Evolutionary conservation across 2,113 vertebrate genomes (phyloP).

Genomic region (Terrapene triunguis): DNA sequence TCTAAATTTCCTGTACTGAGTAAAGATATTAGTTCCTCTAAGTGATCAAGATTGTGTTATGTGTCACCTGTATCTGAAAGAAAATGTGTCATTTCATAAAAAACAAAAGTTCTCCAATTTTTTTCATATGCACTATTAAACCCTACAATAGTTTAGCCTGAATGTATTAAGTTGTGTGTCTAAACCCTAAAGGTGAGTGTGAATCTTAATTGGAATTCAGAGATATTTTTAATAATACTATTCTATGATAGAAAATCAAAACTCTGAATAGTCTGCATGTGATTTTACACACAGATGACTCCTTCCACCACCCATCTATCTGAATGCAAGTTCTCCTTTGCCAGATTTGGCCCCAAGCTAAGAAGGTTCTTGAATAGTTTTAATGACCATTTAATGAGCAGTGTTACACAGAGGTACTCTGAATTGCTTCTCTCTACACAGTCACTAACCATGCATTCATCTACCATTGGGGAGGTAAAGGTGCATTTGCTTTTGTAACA

Average conservation of each 20-base stretch:
- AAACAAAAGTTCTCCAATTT: constrained; percentile 22
- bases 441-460: background rate
- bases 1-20: background rate
- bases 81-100: background rate
- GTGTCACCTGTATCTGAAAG: background rate
- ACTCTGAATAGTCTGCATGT: background rate
- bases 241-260: background rate
- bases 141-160: background rate
- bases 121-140: constrained; percentile 26
- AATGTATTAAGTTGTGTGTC: constrained; percentile 16
- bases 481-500: background rate
- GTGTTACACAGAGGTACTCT: background rate
- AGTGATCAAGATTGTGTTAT: background rate
- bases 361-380: background rate
- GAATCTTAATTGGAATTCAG: background rate
- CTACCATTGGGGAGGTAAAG: background rate
- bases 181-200: background rate
- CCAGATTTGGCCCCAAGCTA: background rate
- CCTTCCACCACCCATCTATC: background rate
- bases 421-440: background rate
- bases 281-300: background rate
- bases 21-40: background rate
- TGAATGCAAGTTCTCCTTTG: background rate
- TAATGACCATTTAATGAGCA: background rate
- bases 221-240: background rate